Evolutionary conservation across 2,113 vertebrate genomes (phyloP).

Genomic region (Prionailurus viverrinus): DNA sequence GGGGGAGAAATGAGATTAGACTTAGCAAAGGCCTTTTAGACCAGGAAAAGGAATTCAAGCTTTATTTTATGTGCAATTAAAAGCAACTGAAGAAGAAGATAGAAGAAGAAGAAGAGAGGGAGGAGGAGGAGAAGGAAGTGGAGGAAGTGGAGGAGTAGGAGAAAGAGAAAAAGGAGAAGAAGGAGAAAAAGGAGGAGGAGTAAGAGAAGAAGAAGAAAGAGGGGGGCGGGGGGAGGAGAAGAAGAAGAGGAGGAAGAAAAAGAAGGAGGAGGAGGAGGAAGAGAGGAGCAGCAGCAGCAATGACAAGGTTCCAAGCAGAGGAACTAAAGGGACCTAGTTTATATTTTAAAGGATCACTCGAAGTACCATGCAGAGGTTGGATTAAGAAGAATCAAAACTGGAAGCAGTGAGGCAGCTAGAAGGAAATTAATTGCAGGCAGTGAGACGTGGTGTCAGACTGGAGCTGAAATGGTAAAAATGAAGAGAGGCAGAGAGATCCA

Average conservation of each 20-base stretch:
- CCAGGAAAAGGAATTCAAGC: neutral
- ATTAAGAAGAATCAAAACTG: neutral
- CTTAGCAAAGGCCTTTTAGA: neutral
- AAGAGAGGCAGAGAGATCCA: neutral
- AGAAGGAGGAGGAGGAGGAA: no score
- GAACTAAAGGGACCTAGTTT: neutral
- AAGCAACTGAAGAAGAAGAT: neutral
- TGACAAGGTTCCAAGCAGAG: neutral
- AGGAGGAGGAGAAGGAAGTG: no score
- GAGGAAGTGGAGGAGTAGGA: no score
- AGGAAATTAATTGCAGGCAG: neutral
- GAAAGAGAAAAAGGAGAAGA: no score
- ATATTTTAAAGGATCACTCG: neutral
- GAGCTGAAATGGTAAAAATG: neutral
- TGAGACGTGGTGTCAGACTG: neutral
- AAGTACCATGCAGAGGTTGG: neutral
- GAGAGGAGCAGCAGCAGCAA: neutral
- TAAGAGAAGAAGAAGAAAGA: no score
- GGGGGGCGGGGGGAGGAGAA: no score
- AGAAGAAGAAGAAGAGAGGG: no score
- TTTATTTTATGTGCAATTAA: neutral
- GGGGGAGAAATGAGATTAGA: neutral
- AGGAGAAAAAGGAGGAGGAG: no score
- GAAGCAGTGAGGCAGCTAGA: neutral
- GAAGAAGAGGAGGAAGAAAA: no score